Evolutionary conservation across 2,888 invertebrate species (phyloP), one percentile per base, ranked within the genome.

Genomic region (Euzophera pinguis): DNA sequence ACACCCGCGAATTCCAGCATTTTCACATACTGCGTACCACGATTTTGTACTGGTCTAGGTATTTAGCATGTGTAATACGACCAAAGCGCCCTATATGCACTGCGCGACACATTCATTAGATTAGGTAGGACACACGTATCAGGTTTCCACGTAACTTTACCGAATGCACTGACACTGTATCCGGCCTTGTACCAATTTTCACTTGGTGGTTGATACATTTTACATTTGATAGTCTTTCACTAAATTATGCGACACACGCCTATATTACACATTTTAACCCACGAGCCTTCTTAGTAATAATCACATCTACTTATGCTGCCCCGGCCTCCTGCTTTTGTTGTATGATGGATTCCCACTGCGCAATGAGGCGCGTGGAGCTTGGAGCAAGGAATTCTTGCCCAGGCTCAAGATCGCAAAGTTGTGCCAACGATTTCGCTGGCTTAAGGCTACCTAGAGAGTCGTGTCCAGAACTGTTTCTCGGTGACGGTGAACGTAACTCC

Each of bases 311-410:
- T 64, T 89, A 90, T 64, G 90, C 91, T 47, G 91, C 91, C 32
- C 91, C 90, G 22, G 91, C 89, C 64, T 92, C 91, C 60, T 90
- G 91, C 70, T 91, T 92, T 75, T 92, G 91, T 65, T 93, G 93
- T 62, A 95, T 96, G 63, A 95, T 90, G 57, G 93, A 95, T 81
- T 96, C 96, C 94, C 96, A 96, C 79, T 95, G 94, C 62, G 94
- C 95, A 69, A 96, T 96, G 58, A 96, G 90, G 42, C 92, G 86
- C 57, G 92, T 92, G 41, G 95, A 94, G 68, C 94, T 94, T 10
- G 95, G 94, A 48, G 93, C 92, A 14, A 92, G 89, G 64, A 88
- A 88, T 69, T 91, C 91, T 69, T 93, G 93, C 17, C 93, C 93
- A 27, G 93, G 93, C 45, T 85, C 87, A 48, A 93, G 84, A 71